Base-by-base conservation (phyloP, 2,113 vertebrate species). In the Brachyhypopomus occidentalis region DNA sequence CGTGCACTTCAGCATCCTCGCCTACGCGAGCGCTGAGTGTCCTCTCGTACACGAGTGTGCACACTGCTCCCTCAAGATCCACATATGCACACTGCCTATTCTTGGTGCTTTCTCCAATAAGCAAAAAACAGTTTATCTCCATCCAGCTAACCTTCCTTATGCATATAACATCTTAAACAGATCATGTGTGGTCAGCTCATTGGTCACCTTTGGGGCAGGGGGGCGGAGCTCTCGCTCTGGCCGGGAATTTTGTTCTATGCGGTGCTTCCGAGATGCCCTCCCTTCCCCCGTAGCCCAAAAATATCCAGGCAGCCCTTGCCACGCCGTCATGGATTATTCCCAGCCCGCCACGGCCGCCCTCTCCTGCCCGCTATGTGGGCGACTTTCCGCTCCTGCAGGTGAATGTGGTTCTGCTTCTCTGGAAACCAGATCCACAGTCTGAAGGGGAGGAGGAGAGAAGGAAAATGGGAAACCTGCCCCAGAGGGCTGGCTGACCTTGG, bases 281-380 rank as follows among this genome's bases (percentile, higher is more conserved):
- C 45, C 56, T 75, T n/a, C 41, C 67, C 75, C 85, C 58, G 2
- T 30, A 80, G 76, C 77, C 78, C 22, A 70, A 73, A 84, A 78
- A 84, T 75, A 78, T n/a, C 70, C 55, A 70, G 72, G 56, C 75
- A 88, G 82, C 85, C 86, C 27, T 72, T n/a, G 22, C 66, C 58
- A 2, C 67, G 63, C 72, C 75, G 48, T 74, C 88, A 92, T 93
- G 86, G 89, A 90, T 92, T 89, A 93, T 92, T 92, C 84, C 91
- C 84, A 76, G 76, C 89, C 79, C 12, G 45, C 45, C 45, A 41
- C 12, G n/a, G 70, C 63, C 27, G 45, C 56, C 41, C 60, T 38
- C 45, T 78, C 2, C 84, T 84, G 74, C 87, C 72, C 73, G 86
- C 84, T 71, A 81, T 58, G 76, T 84, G 78, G 83, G 83, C 86